Conservation (phyloP, 2,888 invertebrate species). For the Drepana falcataria region DNA sequence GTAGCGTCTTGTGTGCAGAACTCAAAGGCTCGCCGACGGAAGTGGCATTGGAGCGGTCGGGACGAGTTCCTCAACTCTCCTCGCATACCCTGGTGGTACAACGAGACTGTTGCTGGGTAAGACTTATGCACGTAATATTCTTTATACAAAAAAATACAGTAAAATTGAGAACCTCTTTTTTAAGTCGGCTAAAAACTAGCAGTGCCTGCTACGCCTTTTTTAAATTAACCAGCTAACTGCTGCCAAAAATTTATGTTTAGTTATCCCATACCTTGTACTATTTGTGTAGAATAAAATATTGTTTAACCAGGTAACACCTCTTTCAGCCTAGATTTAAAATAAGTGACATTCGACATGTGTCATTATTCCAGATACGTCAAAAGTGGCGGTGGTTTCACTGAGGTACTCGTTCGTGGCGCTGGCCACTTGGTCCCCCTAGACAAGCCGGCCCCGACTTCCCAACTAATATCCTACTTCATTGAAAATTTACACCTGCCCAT, state of each 20-base stretch:
- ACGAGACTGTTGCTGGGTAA: conserved; percentile 51
- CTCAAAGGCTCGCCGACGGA: conserved; percentile 39
- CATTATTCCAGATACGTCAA: conserved; percentile 70
- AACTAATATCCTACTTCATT: conserved; percentile 47
- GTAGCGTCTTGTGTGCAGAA: conserved; percentile 52
- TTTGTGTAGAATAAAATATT: too few relatives aligned
- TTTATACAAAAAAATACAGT: too few relatives aligned
- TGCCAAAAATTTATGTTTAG: too few relatives aligned
- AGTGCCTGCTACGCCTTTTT: too few relatives aligned
- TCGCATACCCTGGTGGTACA: conserved; percentile 49
- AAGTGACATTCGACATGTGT: neutral
- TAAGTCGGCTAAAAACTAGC: too few relatives aligned
- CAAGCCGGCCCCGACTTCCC: conserved; percentile 69
- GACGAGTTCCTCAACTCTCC: conserved; percentile 45
- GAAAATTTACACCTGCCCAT: conserved; percentile 28
- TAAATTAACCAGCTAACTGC: too few relatives aligned
- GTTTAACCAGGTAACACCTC: too few relatives aligned
- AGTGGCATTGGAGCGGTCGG: conserved; percentile 53
- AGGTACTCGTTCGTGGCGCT: conserved; percentile 77
- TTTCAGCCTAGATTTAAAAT: too few relatives aligned
- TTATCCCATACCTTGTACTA: too few relatives aligned
- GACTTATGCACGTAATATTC: conserved; percentile 6
- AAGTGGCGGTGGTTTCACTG: conserved; percentile 73
- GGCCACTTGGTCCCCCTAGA: conserved; percentile 82
- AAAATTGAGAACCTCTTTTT: too few relatives aligned